These are phyloP conservation scores for Lypha dubia DNA, from an alignment of 2,888 invertebrate genomes.

Conservation along the genomic window DNA sequence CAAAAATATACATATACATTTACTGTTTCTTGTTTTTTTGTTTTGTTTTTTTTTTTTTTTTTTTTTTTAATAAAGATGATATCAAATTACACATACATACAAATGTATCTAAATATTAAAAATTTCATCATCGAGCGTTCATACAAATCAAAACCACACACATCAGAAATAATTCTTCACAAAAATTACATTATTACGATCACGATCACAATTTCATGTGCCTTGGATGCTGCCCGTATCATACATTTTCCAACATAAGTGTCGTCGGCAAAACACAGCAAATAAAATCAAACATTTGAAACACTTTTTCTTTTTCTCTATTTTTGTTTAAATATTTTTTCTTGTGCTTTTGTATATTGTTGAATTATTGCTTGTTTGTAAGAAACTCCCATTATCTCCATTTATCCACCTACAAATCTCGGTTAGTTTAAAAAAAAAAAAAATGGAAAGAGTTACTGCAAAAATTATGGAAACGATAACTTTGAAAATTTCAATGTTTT, in stretches of 20 bases:
- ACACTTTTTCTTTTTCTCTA: slow-evolving; percentile 24
- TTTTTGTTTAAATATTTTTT: too few relatives aligned
- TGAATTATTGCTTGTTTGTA: slow-evolving; percentile 53
- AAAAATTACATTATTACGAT: slow-evolving; percentile 61
- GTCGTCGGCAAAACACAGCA: slow-evolving; percentile 79
- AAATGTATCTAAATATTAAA: slow-evolving; percentile 56
- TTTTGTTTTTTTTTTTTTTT: too few relatives aligned
- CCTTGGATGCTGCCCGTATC: slow-evolving; percentile 75
- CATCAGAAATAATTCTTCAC: slow-evolving; percentile 56
- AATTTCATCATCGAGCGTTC: slow-evolving; percentile 61
- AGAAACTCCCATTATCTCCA: slow-evolving; percentile 10
- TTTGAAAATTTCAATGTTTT: not conserved
- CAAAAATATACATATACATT: slow-evolving; percentile 5
- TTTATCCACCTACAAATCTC: not conserved
- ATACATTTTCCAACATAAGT: slow-evolving; percentile 81
- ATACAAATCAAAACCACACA: slow-evolving; percentile 57
- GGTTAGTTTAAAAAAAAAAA: not conserved
- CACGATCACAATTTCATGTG: slow-evolving; percentile 57
- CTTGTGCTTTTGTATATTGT: slow-evolving; percentile 48
- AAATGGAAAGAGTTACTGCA: not conserved
- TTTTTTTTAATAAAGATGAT: slow-evolving; percentile 61
- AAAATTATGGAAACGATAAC: slow-evolving; percentile 15
- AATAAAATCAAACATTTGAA: slow-evolving; percentile 37
- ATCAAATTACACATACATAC: slow-evolving; percentile 63
- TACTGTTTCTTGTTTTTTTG: slow-evolving; percentile 54